Conservation (phyloP, 2,113 vertebrate species). For the Caloenas nicobarica region DNA sequence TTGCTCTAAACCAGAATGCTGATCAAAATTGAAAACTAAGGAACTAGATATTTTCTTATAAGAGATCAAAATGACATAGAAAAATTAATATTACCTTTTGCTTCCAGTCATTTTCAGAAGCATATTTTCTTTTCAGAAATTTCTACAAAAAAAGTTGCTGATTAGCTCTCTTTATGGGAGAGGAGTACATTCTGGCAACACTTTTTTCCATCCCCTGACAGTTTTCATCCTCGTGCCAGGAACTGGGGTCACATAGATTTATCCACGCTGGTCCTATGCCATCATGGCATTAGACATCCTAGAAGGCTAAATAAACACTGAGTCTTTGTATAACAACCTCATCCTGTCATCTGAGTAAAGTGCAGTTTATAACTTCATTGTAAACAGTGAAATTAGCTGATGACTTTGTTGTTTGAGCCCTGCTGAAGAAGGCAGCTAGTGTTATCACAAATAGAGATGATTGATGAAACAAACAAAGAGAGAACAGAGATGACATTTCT, state of each 20-base stretch:
- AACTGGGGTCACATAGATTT: not conserved
- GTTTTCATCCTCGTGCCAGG: not conserved
- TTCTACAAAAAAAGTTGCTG: not conserved
- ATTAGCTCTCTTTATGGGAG: not conserved
- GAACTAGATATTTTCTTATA: not conserved
- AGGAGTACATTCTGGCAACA: not conserved
- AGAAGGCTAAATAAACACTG: not conserved
- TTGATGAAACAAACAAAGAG: not conserved
- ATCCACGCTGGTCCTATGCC: not conserved
- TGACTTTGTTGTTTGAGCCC: not conserved
- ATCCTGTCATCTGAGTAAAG: not conserved
- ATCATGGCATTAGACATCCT: not conserved
- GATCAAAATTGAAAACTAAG: not conserved
- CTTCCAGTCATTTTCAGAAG: not conserved
- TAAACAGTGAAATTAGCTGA: not conserved
- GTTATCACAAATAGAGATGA: not conserved
- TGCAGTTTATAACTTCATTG: not conserved
- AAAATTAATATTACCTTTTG: not conserved
- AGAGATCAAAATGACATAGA: not conserved
- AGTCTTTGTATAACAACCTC: not conserved
- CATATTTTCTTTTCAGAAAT: not conserved
- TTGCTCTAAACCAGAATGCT: not conserved
- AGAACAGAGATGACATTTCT: not conserved
- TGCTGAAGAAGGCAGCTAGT: not conserved
- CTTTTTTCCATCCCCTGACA: not conserved